Base-by-base conservation (phyloP, 2,888 invertebrate genomes). In the Crematogaster levior region DNA sequence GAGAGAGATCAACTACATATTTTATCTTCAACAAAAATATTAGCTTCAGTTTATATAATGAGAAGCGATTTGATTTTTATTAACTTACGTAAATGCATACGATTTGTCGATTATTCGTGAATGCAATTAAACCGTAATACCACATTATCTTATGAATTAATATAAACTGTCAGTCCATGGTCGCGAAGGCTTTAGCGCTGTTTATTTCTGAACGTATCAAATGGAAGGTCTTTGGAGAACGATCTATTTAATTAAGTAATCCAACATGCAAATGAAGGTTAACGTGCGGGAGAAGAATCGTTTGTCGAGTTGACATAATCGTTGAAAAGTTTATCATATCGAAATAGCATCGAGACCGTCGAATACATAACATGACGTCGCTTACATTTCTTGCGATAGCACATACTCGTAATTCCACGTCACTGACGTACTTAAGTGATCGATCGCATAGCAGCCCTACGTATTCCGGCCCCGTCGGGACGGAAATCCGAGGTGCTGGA, bases 391-490 rank as follows among this genome's bases (percentile, higher is more conserved):
- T 77, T 53, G 70, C 70, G 43, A 79, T 68, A 43, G 40, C 66
- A 74, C 65, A 43, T n/a, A n/a, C n/a, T 6, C 34, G 34, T 85
- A 84, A 85, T 87, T 88, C 65, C 56, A 61, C 81, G 70, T 85
- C 63, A 72, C 75, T 37, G 51, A 83, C 53, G 48, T 66, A 72
- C 30, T 40, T 37, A 37, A 3, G 56, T 40, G 43, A 87, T 89
- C 88, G 89, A 85, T 88, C 82, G 84, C 73, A n/a, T 61, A 51
- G 88, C 86, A 85, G 85, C 85, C 88, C 86, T 88, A 87, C 81
- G 82, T 85, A 15, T 21, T 30, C 46, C 30, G 61, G 53, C 30
- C 66, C 48, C 46, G 37, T 65, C 65, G 65, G 48, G 83, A 58
- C 77, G 86, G 85, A 88, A 88, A 89, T 89, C 88, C 83, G 82